Base-by-base conservation (phyloP, 2,888 invertebrate species). In the Epiperipatus broadwayi region DNA sequence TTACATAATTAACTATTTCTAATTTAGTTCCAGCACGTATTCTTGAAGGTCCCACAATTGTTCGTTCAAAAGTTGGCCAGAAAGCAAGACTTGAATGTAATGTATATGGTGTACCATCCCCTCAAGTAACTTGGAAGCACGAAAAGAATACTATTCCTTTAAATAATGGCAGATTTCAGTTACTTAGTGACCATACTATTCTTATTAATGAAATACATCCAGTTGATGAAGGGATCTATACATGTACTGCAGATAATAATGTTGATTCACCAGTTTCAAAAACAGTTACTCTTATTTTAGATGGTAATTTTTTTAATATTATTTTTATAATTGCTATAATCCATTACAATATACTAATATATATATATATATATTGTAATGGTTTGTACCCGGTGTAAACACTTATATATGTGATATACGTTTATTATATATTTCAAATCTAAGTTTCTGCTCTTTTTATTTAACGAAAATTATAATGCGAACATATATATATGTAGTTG, bases 51-150 rank as follows among this genome's bases (percentile, higher is more conserved):
- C 40, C 45, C 16, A 41, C 42, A 32, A 40, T 45, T 21, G 37
- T 49, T 10, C 42, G 45, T 5, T 52, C 47, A 1, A 46, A 44
- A 20, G 48, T 49, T 16, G 52, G 51, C 7, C 42, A 46, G 21
- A 46, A 46, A 31, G 48, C 50, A 1, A 43, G 45, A 3, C 43
- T 55, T 28, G 45, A 45, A 5, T 55, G 55, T 48, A 33, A 46
- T 35, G 47, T 49, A 5, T 42, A 38, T 19, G 48, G 47, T 21
- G 37, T 41, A 19, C 49, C 49, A 8, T 39, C 45, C 3, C 47
- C 47, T 15, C 31, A 37, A n/a, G 43, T 47, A n/a, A 41, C 44
- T 1, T 47, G 47, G 47, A 19, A 33, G 34, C 34, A 33, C 18
- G 21, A 33, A 10, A 33, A 33, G 10, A 10, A 8, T 12, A 33